A percentile compares a stretch with the other conserved stretches of the same genome.
phyloP scores from a whole-genome alignment of 2,797 vertebrate species.

The Tokudaia tokunoshimensis region DNA sequence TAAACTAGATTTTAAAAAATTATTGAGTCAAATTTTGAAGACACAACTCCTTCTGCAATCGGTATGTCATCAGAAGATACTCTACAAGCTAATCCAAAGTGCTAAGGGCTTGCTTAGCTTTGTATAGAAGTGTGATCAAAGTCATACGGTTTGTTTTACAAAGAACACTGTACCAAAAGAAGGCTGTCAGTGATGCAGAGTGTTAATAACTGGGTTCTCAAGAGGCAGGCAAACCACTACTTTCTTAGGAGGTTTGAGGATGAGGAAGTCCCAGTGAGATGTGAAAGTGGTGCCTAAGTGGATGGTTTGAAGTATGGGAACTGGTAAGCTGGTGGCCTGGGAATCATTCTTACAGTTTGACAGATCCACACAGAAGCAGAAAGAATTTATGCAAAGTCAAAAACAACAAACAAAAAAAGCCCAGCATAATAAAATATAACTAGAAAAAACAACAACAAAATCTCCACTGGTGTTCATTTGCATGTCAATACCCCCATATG shows the following conservation, averaged over 20 bases:
- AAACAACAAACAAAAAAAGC: background rate
- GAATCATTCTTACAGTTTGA: background rate
- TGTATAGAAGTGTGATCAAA: background rate
- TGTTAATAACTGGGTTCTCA: background rate
- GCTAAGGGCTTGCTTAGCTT: background rate
- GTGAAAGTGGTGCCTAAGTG: background rate
- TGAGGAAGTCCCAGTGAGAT: background rate
- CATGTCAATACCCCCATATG: slow-evolving; percentile 50
- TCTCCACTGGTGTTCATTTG: slow-evolving; percentile 39
- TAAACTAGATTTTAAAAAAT: background rate
- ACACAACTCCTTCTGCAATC: background rate
- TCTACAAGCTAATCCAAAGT: background rate
- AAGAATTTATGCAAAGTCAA: slow-evolving; percentile 28
- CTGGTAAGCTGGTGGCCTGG: background rate
- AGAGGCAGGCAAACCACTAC: background rate
- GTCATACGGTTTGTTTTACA: background rate
- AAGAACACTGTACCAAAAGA: background rate
- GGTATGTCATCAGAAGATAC: background rate
- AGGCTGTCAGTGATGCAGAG: background rate
- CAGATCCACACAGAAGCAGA: background rate
- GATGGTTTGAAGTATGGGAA: background rate
- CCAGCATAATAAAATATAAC: background rate
- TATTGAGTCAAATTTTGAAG: slow-evolving; percentile 37
- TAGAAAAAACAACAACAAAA: slow-evolving; percentile 19
- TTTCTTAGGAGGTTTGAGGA: background rate